Evolutionary conservation across 1,140 invertebrate species (phyloP).

Genomic region (Phortica variegata): DNA sequence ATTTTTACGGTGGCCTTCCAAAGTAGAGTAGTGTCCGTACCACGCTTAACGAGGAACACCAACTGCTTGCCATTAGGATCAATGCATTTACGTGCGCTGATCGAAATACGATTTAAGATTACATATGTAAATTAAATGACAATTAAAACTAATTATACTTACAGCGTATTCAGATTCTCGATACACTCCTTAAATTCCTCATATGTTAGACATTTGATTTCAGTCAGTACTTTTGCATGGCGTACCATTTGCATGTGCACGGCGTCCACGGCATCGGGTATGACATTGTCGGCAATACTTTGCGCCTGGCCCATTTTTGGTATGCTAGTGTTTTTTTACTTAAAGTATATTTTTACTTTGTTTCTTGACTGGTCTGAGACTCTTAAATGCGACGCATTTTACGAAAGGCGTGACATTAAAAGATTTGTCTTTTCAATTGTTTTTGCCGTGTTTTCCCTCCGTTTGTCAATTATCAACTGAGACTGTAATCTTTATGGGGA

Average conservation of each 20-base stretch:
- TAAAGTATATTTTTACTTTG: constrained; percentile 2
- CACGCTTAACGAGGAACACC: constrained; percentile 67
- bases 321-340: no score
- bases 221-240: constrained; percentile 49
- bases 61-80: constrained; percentile 65
- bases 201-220: constrained; percentile 59
- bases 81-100: constrained; percentile 63
- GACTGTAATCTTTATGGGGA: no score
- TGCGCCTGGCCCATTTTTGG: constrained; percentile 23
- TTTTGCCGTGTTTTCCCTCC: no score
- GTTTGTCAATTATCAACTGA: no score
- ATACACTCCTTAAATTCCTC: constrained; percentile 60
- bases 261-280: constrained; percentile 30
- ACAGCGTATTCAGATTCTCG: constrained; percentile 60
- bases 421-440: no score
- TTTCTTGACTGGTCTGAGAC: constrained; percentile 1
- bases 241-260: constrained; percentile 35
- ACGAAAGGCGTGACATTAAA: no score
- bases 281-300: constrained; percentile 17
- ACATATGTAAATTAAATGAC: no score
- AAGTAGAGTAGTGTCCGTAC: constrained; percentile 65
- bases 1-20: constrained; percentile 72
- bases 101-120: not conserved
- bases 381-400: no score
- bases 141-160: no score